Evolutionary conservation across 2,113 vertebrate species (phyloP).

Genomic region (Anthoscopus minutus): DNA sequence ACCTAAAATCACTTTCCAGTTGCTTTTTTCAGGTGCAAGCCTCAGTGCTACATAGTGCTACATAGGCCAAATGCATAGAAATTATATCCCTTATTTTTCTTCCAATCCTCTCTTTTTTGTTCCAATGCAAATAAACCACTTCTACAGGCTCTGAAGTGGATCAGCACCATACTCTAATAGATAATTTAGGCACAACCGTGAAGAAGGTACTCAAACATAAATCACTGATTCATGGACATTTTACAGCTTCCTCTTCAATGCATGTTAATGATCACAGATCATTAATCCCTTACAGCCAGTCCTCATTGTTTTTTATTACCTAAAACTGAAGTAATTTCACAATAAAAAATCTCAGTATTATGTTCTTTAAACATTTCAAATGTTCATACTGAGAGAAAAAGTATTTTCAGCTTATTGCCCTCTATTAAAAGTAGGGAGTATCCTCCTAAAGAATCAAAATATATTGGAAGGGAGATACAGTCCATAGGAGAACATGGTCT

Average conservation of each 20-base stretch:
- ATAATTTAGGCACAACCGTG: background rate
- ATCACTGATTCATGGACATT: background rate
- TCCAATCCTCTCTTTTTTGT: background rate
- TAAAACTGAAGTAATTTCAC: background rate
- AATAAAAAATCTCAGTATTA: background rate
- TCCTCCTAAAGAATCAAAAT: background rate
- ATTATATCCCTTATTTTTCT: background rate
- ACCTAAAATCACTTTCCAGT: background rate
- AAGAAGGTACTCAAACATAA: background rate
- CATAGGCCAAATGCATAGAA: background rate
- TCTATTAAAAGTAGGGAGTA: background rate
- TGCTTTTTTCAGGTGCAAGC: background rate
- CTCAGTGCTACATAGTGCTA: background rate
- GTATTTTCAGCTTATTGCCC: background rate
- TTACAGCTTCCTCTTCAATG: background rate
- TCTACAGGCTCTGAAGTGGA: background rate
- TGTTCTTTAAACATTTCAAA: background rate
- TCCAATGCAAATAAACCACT: background rate
- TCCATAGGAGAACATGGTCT: background rate
- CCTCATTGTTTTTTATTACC: background rate
- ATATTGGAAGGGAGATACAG: background rate
- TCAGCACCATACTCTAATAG: background rate
- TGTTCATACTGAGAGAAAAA: background rate
- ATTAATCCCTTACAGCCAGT: background rate
- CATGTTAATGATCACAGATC: background rate